phyloP scores from a whole-genome alignment of 1,140 invertebrate species.

The Theocolax elegans region DNA sequence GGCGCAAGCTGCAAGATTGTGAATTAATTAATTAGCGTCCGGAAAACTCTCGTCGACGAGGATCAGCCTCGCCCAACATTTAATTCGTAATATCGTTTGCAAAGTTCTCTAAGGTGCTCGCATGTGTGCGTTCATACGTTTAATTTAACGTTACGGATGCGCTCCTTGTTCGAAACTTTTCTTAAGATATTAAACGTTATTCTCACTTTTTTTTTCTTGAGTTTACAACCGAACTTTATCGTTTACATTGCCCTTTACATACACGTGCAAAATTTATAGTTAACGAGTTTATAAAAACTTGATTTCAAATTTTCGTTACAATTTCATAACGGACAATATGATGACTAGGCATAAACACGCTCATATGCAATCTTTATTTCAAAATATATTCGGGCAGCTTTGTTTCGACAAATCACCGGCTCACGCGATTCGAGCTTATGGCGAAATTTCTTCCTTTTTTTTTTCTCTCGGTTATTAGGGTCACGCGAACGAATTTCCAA shows the following conservation, averaged over 20 bases:
- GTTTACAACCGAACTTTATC: too few relatives aligned
- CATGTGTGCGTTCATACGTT: too few relatives aligned
- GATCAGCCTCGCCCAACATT: constrained; percentile 11
- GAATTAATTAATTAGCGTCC: constrained; percentile 29
- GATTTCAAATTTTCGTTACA: too few relatives aligned
- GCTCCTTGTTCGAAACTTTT: too few relatives aligned
- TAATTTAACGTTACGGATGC: too few relatives aligned
- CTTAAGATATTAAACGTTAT: too few relatives aligned
- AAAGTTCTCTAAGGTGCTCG: background rate
- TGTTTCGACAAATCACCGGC: background rate
- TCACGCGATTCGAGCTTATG: constrained; percentile 8
- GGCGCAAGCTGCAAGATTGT: background rate
- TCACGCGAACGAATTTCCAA: constrained; percentile 1
- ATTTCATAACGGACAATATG: too few relatives aligned
- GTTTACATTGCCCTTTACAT: too few relatives aligned
- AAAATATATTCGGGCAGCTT: background rate
- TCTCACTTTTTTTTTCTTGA: too few relatives aligned
- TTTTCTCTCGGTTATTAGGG: constrained; percentile 14
- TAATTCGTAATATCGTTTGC: constrained; percentile 25
- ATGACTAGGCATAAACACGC: background rate
- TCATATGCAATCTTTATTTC: background rate
- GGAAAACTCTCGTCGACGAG: constrained; percentile 4
- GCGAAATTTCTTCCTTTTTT: too few relatives aligned
- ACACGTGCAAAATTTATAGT: too few relatives aligned
- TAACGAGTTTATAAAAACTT: too few relatives aligned